Evolutionary conservation across 1,140 invertebrate species (phyloP), one percentile per base, ranked within the genome.

Genomic region (Scylla paramamosain): DNA sequence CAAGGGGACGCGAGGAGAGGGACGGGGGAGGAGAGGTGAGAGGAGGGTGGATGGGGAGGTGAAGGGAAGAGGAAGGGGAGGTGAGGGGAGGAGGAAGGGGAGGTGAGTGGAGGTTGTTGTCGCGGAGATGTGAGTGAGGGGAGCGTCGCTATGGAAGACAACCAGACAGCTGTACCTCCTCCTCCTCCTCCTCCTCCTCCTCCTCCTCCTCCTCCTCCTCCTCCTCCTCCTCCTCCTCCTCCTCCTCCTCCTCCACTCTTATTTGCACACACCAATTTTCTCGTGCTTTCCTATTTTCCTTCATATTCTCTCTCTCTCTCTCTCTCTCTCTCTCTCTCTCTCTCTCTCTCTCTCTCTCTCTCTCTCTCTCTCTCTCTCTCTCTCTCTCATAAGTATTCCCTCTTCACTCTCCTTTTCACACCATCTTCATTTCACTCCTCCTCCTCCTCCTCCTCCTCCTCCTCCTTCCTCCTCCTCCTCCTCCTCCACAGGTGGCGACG

Each of bases 331-430:
- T 77, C 67, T 77, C 67, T 77, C 67, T n/a, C 25, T n/a, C 25
- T n/a, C 67, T 77, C 67, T 77, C 67, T 77, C 67, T 77, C 67
- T 77, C 67, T 77, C 67, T 77, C 67, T 77, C 67, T 77, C 67
- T 77, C 67, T 77, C 67, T 77, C 67, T 77, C 67, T 77, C 67
- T 77, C 52, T 59, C 52, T 59, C 52, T 59, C 52, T 59, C 52
- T 59, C 52, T 59, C 52, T 59, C 52, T 59, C 39, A 2, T 6
- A 39, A 39, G 39, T 6, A 39, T 39, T 39, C 39, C 39, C 39
- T 1, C 52, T 59, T 59, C 52, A 39, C 39, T 59, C 52, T 59
- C 52, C 52, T 59, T 20, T 20, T 59, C 52, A 1, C 52, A 14
- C 52, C 52, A 14, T 20, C 52, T 59, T 20, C 16, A 12, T 59